phyloP scores from a whole-genome alignment of 2,113 vertebrate genomes.

The Chionomys nivalis region DNA sequence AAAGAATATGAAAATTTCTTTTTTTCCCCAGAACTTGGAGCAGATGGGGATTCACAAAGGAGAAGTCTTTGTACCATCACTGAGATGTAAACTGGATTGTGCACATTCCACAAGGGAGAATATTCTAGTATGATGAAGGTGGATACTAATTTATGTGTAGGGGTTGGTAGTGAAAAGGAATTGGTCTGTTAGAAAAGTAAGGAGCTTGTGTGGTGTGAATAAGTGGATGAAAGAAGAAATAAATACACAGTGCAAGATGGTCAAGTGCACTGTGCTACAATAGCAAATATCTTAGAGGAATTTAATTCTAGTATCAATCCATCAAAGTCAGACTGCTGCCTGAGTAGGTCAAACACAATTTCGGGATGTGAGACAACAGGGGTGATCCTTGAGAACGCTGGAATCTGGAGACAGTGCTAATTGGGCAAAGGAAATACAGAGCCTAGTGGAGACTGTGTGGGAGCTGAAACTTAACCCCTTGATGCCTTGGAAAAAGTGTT shows the following conservation, averaged over 20 bases:
- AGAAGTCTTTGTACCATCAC: background rate
- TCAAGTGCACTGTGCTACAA: background rate
- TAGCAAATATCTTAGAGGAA: background rate
- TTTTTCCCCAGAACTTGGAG: background rate
- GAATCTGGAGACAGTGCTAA: background rate
- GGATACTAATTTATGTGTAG: background rate
- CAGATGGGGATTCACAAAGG: background rate
- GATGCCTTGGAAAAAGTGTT: background rate
- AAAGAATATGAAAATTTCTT: background rate
- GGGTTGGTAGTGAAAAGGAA: background rate
- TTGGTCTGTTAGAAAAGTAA: background rate
- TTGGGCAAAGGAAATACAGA: background rate
- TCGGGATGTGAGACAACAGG: background rate
- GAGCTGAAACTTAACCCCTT: constrained; percentile 20
- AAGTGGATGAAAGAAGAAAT: background rate
- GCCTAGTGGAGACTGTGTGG: background rate
- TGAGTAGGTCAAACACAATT: constrained; percentile 49
- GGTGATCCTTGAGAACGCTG: constrained; percentile 33
- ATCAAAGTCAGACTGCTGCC: constrained; percentile 51
- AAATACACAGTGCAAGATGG: background rate
- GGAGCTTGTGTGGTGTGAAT: background rate
- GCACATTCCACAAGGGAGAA: background rate
- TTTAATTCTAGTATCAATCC: constrained; percentile 51
- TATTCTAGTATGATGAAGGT: background rate
- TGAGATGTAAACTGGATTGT: background rate